A percentile compares a stretch with the other conserved stretches of the same genome.
Conservation (phyloP, 2,888 invertebrate species). For the Trileptium ribeirensis region DNA sequence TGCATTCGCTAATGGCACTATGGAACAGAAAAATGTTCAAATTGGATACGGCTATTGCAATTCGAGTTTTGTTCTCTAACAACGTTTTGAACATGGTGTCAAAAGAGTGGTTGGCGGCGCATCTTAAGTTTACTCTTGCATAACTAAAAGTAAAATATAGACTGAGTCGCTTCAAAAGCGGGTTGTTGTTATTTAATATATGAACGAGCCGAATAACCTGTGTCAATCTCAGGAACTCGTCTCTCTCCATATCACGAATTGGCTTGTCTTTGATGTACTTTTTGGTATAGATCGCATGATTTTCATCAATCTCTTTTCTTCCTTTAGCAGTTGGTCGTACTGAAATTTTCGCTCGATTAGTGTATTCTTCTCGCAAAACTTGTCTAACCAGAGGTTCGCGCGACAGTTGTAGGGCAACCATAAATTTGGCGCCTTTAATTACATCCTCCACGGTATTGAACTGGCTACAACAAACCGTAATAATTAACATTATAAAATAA, state of each 20-base stretch:
- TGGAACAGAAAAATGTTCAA: no score
- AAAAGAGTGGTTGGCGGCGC: no score
- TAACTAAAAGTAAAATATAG: no score
- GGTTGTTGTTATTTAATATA: no score
- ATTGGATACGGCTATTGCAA: no score
- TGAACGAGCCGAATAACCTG: no score
- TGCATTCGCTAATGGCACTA: no score
- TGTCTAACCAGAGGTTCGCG: slow-evolving; percentile 80
- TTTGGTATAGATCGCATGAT: slow-evolving; percentile 62
- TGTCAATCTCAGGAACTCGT: slow-evolving; percentile 75
- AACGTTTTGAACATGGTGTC: no score
- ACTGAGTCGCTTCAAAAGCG: no score
- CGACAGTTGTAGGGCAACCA: slow-evolving; percentile 87
- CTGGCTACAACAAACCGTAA: slow-evolving; percentile 53
- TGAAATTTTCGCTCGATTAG: slow-evolving; percentile 74
- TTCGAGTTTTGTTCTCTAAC: no score
- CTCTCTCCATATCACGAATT: slow-evolving; percentile 74
- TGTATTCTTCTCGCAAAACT: slow-evolving; percentile 63
- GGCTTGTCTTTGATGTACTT: slow-evolving; percentile 62
- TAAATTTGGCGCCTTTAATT: slow-evolving; percentile 78
- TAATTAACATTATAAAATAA: no score
- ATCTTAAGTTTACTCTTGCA: no score
- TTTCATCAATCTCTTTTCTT: slow-evolving; percentile 86
- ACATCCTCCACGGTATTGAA: slow-evolving; percentile 71
- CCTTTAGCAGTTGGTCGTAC: slow-evolving; percentile 82